Evolutionary conservation across 2,888 invertebrate species (phyloP).

Genomic region (Synanthedon vespiformis): DNA sequence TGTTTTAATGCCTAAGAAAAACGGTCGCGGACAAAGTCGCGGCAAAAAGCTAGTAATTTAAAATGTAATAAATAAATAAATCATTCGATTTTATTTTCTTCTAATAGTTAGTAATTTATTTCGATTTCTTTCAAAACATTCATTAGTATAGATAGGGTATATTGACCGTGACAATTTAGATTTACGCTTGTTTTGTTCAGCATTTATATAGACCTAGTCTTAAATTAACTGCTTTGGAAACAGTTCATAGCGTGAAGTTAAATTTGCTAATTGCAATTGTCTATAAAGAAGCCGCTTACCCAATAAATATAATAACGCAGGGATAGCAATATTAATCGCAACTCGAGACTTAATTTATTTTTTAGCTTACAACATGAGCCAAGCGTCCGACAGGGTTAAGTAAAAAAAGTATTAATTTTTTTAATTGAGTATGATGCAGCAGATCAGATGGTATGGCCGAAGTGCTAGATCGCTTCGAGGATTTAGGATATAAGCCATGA

Average conservation of each 20-base stretch:
- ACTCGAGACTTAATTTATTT: no score
- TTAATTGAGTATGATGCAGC: no score
- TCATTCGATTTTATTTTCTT: conserved; percentile 1
- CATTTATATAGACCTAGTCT: background rate
- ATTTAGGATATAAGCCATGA: no score
- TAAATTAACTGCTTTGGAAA: conserved; percentile 4
- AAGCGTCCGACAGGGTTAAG: no score
- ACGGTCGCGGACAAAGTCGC: no score
- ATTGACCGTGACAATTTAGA: conserved; percentile 7
- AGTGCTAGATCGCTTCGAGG: no score
- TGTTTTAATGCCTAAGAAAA: no score
- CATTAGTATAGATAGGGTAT: conserved; percentile 1
- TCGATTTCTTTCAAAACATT: conserved; percentile 7
- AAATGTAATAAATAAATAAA: background rate
- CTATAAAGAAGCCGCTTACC: background rate
- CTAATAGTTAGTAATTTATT: background rate
- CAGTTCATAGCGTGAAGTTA: conserved; percentile 1
- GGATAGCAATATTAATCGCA: no score
- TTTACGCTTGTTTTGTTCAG: conserved; percentile 7
- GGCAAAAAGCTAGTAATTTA: background rate
- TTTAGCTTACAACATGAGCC: no score
- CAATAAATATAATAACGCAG: no score
- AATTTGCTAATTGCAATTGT: background rate
- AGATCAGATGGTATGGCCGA: no score
- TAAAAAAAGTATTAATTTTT: no score